These are phyloP conservation scores for Apodemia mormo DNA, from an alignment of 2,888 invertebrate species.

Conservation along the genomic window DNA sequence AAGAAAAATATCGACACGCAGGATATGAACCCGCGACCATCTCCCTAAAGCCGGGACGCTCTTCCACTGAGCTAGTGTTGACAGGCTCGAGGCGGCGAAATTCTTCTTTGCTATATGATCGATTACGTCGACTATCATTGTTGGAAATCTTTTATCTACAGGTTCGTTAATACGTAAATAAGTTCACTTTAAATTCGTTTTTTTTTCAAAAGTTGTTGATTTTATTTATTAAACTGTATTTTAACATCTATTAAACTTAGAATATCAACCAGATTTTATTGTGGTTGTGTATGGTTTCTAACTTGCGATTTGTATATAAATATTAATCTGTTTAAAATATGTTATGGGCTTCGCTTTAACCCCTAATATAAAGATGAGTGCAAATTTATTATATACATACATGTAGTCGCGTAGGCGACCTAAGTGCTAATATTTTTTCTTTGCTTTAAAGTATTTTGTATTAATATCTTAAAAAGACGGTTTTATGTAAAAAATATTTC, in stretches of 20 bases:
- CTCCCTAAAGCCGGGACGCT: too few species aligned
- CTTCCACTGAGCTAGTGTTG: too few species aligned
- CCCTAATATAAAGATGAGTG: not conserved
- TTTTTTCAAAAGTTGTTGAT: slow-evolving; percentile 8
- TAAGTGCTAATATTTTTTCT: slow-evolving; percentile 9
- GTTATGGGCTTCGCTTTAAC: slow-evolving; percentile 3
- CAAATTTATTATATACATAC: not conserved
- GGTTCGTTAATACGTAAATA: too few species aligned
- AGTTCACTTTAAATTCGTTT: not conserved
- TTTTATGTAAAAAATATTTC: not conserved
- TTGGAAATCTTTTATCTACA: too few species aligned
- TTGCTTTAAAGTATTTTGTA: not conserved
- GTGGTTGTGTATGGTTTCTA: slow-evolving; percentile 11
- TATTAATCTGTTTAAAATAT: not conserved
- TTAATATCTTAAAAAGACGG: not conserved
- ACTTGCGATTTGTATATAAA: slow-evolving; percentile 11
- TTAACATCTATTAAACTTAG: not conserved
- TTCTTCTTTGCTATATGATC: too few species aligned
- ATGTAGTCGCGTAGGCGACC: not conserved
- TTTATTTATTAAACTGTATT: slow-evolving; percentile 26
- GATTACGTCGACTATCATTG: too few species aligned
- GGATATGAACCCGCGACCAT: too few species aligned
- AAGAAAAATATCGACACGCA: too few species aligned
- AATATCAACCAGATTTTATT: slow-evolving; percentile 16
- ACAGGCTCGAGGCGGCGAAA: too few species aligned